Conservation (phyloP, 2,113 vertebrate genomes). For the Siniperca knerii region DNA sequence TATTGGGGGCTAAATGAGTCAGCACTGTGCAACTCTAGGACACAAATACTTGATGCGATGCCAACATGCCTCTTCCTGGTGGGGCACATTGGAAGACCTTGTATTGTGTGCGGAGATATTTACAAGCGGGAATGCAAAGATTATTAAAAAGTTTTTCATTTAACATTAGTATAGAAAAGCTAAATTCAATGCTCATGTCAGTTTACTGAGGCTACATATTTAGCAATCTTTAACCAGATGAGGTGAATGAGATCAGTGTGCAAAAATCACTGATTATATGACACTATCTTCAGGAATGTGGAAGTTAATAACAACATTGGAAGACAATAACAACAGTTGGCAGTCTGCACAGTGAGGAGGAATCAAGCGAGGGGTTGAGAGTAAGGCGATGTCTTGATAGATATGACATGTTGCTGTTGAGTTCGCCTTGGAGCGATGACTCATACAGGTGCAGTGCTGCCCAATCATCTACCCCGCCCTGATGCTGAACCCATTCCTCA, state of each 20-base stretch:
- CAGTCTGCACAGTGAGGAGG: slow-evolving; percentile 50
- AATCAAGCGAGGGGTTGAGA: slow-evolving; percentile 61
- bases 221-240: background rate
- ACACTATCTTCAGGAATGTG: slow-evolving; percentile 70
- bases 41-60: slow-evolving; percentile 9
- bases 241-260: slow-evolving; percentile 54
- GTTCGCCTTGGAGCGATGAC: slow-evolving; percentile 58
- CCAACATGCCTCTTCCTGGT: slow-evolving; percentile 18
- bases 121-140: background rate
- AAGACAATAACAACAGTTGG: slow-evolving; percentile 68
- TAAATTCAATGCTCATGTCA: background rate
- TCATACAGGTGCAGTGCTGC: slow-evolving; percentile 59
- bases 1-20: slow-evolving; percentile 28
- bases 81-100: slow-evolving; percentile 22
- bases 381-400: slow-evolving; percentile 62
- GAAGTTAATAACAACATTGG: slow-evolving; percentile 64
- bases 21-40: slow-evolving; percentile 7
- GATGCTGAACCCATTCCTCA: slow-evolving; percentile 56
- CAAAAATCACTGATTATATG: slow-evolving; percentile 63
- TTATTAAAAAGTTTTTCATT: background rate
- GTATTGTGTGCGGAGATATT: background rate
- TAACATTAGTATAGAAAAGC: slow-evolving; percentile 2
- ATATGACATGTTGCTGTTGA: slow-evolving; percentile 71
- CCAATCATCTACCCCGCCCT: slow-evolving; percentile 38
- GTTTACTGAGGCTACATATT: slow-evolving; percentile 9